These are phyloP conservation scores for Peromyscus maniculatus DNA, from an alignment of 2,113 vertebrate species.

Conservation along the genomic window DNA sequence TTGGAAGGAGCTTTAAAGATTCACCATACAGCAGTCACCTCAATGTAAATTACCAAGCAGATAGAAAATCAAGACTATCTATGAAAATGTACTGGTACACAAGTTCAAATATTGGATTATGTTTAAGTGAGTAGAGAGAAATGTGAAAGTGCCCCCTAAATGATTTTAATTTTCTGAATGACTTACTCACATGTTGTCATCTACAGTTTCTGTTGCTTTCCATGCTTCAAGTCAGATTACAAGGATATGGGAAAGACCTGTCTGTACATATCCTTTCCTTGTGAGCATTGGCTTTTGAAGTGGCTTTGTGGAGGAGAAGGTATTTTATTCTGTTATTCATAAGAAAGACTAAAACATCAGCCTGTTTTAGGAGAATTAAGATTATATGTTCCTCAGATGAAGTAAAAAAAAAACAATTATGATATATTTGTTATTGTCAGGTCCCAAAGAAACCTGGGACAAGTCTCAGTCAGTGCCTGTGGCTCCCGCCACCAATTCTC, in stretches of 20 bases:
- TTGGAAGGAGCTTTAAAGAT: constrained; percentile 56
- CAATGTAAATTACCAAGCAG: constrained; percentile 46
- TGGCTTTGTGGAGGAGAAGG: constrained; percentile 18
- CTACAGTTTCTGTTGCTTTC: not conserved
- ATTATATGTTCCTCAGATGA: constrained; percentile 51
- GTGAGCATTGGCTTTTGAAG: constrained; percentile 40
- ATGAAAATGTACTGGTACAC: not conserved
- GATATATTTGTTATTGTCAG: not conserved
- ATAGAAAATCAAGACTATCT: constrained; percentile 46
- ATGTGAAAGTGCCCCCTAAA: not conserved
- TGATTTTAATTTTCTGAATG: constrained; percentile 25
- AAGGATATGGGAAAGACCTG: not conserved
- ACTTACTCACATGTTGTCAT: not conserved
- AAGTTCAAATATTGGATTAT: constrained; percentile 53
- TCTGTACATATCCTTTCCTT: constrained; percentile 31
- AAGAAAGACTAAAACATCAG: constrained; percentile 8
- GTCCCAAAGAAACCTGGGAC: not conserved
- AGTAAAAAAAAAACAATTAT: constrained; percentile 23
- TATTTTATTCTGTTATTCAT: constrained; percentile 41
- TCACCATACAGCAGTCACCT: not conserved
- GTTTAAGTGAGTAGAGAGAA: constrained; percentile 36
- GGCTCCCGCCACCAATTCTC: not conserved
- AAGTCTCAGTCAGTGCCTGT: not conserved
- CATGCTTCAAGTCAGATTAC: not conserved
- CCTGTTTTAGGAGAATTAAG: constrained; percentile 26